Evolutionary conservation across 1,140 invertebrate genomes (phyloP), one percentile per base, ranked within the genome.

Genomic region (Caenorhabditis brenneri): DNA sequence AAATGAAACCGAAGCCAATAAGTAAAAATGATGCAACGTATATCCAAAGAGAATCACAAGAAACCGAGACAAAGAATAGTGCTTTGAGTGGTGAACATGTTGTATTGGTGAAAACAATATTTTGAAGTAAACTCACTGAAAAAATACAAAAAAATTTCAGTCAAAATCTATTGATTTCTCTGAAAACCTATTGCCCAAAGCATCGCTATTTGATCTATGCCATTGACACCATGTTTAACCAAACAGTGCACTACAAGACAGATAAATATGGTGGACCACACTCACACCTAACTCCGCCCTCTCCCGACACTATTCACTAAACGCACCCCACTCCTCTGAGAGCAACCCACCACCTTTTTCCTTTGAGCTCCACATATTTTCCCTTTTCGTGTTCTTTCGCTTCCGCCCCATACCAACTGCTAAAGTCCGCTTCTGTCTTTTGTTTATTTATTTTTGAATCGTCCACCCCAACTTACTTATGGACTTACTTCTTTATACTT

Each of bases 341-440:
- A 29, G 9, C 9, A 29, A 22, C 33, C 58, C 12, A 33, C 58
- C 58, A 65, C 58, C 65, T 74, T 46, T 74, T 74, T 24, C 65
- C 22, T 74, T 42, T 31, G 65, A 42, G 31, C 29, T 33, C 58
- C 31, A 16, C 15, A n/a, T 4, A 19, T 33, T 36, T 36, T 36
- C 31, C 31, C 0, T 36, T 65, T 33, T 65, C 58, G 58, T 65
- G 58, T 39, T 74, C 36, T 42, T 74, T 74, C 10, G 12, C 33
- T 74, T 65, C 58, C 58, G 58, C 65, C 15, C 29, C 65, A 5
- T 55, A 74, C 65, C 65, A 74, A 74, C 65, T 74, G 65, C 65
- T 42, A 24, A 27, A 74, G 36, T n/a, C 58, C 33, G 29, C 29
- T 65, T 46, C 5, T 42, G 33, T 74, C 65, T 74, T 74, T 74